A percentile compares a stretch with the other conserved stretches of the same genome.
phyloP scores from a whole-genome alignment of 2,797 vertebrate species.

The Setipinna tenuifilis region DNA sequence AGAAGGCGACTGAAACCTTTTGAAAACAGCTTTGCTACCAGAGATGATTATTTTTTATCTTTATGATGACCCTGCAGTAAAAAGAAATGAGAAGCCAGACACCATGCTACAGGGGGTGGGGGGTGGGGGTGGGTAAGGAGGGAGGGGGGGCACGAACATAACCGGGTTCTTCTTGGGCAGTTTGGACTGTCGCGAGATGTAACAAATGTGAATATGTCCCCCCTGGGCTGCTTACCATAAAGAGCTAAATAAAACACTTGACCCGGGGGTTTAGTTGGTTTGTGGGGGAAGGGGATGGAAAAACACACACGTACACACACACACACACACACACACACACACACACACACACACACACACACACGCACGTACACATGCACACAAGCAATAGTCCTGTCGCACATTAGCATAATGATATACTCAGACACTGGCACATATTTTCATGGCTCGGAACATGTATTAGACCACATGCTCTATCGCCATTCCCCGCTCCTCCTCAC shows the following conservation, averaged over 20 bases:
- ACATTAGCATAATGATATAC: conserved; percentile 12
- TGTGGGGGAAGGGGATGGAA: neutral
- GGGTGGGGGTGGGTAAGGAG: too few relatives aligned
- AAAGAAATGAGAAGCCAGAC: conserved; percentile 72
- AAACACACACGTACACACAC: neutral
- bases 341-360: too few relatives aligned
- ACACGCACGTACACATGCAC: neutral
- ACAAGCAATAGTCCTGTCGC: neutral
- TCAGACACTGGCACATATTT: neutral
- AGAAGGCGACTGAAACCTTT: conserved; percentile 74
- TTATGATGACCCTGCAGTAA: conserved; percentile 80
- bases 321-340: neutral
- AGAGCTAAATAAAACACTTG: conserved; percentile 19
- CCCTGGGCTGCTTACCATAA: neutral
- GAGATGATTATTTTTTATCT: conserved; percentile 75
- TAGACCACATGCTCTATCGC: conserved; percentile 4
- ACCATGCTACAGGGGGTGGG: conserved; percentile 53
- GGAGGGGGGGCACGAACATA: conserved; percentile 36
- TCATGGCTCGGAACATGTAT: neutral
- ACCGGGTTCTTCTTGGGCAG: neutral
- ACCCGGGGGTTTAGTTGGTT: neutral
- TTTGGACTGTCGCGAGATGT: neutral
- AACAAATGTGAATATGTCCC: neutral
- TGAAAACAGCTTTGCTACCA: conserved; percentile 78
- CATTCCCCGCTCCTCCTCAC: conserved; percentile 33